Evolutionary conservation across 2,797 vertebrate genomes (phyloP).

Genomic region (Anguilla anguilla): DNA sequence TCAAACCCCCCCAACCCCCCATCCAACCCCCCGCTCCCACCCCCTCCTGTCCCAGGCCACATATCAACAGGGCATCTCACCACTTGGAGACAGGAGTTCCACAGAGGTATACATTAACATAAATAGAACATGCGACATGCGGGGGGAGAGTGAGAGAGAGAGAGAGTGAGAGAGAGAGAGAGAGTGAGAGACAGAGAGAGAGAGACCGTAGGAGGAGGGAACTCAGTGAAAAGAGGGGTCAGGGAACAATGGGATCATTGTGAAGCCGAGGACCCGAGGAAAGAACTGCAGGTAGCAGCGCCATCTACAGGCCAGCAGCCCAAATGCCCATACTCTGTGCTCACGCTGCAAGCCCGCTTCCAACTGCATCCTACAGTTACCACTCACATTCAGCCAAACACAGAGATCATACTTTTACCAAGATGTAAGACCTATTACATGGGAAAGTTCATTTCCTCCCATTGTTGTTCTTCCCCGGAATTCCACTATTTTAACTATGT

Average conservation of each 20-base stretch:
- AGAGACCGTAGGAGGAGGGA: slow-evolving; percentile 50
- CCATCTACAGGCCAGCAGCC: slow-evolving; percentile 87
- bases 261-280: slow-evolving; percentile 51
- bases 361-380: neutral
- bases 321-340: neutral
- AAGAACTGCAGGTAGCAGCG: slow-evolving; percentile 84
- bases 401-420: neutral
- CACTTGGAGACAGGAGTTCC: slow-evolving; percentile 73
- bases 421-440: neutral
- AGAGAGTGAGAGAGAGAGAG: slow-evolving; percentile 55
- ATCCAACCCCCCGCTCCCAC: slow-evolving; percentile 47
- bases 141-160: slow-evolving; percentile 49
- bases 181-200: slow-evolving; percentile 34
- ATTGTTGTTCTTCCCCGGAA: neutral
- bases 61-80: slow-evolving; percentile 74
- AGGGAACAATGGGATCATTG: slow-evolving; percentile 83
- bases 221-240: slow-evolving; percentile 57
- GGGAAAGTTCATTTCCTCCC: neutral
- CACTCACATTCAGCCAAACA: neutral
- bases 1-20: slow-evolving; percentile 49
- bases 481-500: neutral
- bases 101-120: slow-evolving; percentile 82
- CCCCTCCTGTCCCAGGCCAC: slow-evolving; percentile 68
- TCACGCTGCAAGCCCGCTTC: neutral
- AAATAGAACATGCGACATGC: slow-evolving; percentile 72